A percentile compares a stretch with the other conserved stretches of the same genome.
These are phyloP conservation scores for Amphiura filiformis DNA, from an alignment of 35 echinoderm and acorn worm species.

Conservation along the genomic window DNA sequence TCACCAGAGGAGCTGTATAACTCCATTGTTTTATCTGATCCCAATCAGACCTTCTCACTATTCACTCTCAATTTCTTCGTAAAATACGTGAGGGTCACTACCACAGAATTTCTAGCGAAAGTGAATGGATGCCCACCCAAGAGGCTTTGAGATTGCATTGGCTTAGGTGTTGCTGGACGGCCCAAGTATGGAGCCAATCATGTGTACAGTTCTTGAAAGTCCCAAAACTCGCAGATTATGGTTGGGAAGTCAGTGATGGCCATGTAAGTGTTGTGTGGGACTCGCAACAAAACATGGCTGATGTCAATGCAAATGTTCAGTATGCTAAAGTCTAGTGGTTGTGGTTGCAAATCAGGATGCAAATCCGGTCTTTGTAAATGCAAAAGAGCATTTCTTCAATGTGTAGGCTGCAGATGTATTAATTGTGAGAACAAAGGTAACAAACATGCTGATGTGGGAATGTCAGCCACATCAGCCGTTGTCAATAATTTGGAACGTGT, in stretches of 20 bases:
- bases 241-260: neutral
- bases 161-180: constrained; percentile 1
- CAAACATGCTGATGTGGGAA: neutral
- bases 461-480: no score
- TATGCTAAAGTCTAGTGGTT: neutral
- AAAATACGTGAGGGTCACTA: constrained; percentile 12
- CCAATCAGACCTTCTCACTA: neutral
- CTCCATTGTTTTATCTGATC: neutral
- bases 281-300: neutral
- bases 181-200: constrained; percentile 9
- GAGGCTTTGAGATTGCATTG: constrained; percentile 28
- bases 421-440: neutral
- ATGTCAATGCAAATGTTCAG: neutral
- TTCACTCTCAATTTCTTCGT: neutral
- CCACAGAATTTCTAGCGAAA: constrained; percentile 24
- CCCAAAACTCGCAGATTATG: neutral
- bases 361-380: neutral
- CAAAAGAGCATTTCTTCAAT: neutral
- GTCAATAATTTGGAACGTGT: neutral
- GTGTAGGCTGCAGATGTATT: neutral
- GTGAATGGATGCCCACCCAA: constrained; percentile 32
- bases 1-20: neutral
- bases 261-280: neutral
- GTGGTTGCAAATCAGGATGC: neutral
- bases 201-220: neutral